phyloP scores from a whole-genome alignment of 1,140 invertebrate species.

The Drosophila miranda region DNA sequence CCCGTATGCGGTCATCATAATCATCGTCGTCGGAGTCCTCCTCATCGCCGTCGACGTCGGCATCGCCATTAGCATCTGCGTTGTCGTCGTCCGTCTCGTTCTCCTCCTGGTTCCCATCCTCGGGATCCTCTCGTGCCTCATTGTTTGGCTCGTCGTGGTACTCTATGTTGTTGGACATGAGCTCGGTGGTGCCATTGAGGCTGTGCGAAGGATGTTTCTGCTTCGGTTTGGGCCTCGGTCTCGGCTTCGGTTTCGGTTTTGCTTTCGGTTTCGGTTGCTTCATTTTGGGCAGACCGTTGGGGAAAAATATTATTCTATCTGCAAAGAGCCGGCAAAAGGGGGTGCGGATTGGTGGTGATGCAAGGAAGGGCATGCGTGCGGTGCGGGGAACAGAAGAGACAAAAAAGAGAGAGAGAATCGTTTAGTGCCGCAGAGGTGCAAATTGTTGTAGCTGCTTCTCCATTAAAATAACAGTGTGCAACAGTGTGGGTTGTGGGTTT shows the following conservation, averaged over 20 bases:
- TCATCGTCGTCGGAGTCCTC: conserved; percentile 56
- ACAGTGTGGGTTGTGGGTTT: conserved; percentile 14
- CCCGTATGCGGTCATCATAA: conserved; percentile 79
- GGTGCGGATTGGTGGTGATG: conserved; percentile 8
- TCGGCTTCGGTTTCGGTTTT: conserved; percentile 38
- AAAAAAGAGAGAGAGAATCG: conserved; percentile 32
- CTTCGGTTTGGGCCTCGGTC: conserved; percentile 24
- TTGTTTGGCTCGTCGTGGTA: conserved; percentile 65
- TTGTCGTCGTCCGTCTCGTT: conserved; percentile 13
- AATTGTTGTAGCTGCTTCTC: conserved; percentile 37
- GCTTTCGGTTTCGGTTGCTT: conserved; percentile 60
- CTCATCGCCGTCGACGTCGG: conserved; percentile 17
- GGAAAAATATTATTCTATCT: conserved; percentile 82
- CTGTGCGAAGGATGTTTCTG: conserved; percentile 27
- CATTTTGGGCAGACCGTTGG: conserved; percentile 74
- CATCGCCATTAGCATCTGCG: neutral
- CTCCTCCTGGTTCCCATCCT: conserved; percentile 8
- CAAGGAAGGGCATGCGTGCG: conserved; percentile 48
- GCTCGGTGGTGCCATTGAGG: conserved; percentile 62
- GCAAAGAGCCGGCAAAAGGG: conserved; percentile 52
- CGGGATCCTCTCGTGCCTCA: conserved; percentile 20
- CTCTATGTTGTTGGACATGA: conserved; percentile 71
- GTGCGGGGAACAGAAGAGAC: conserved; percentile 36
- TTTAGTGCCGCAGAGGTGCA: conserved; percentile 75
- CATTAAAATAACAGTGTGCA: conserved; percentile 27